These are phyloP conservation scores for Paralvinella palmiformis DNA, from an alignment of 1,140 invertebrate species.

Conservation along the genomic window DNA sequence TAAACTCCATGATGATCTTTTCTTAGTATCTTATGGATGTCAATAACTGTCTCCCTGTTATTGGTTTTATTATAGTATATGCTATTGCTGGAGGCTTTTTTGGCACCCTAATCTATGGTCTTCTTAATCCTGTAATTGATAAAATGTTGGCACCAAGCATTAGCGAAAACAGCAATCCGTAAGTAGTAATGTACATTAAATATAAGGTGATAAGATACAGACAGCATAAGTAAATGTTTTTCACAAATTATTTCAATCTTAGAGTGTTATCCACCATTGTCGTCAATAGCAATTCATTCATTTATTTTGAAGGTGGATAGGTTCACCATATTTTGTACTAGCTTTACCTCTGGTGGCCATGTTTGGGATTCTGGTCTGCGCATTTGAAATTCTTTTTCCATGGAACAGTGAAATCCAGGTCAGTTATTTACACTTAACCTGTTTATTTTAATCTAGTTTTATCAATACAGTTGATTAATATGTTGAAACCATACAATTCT, in stretches of 20 bases:
- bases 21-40: too few relatives aligned
- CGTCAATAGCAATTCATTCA: too few relatives aligned
- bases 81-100: conserved; percentile 7
- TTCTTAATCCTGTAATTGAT: conserved; percentile 17
- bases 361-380: conserved; percentile 18
- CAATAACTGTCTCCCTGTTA: not conserved
- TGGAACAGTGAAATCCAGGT: conserved; percentile 17
- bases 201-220: not conserved
- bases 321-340: conserved; percentile 17
- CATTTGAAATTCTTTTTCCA: conserved; percentile 19
- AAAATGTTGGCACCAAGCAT: conserved; percentile 3
- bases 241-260: too few relatives aligned
- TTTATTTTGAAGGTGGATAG: conserved; percentile 9
- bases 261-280: too few relatives aligned
- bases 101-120: not conserved
- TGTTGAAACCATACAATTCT: too few relatives aligned
- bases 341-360: conserved; percentile 17
- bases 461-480: too few relatives aligned
- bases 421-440: too few relatives aligned
- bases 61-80: conserved; percentile 10
- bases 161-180: conserved; percentile 15
- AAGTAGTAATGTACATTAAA: not conserved
- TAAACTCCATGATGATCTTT: too few relatives aligned
- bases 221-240: too few relatives aligned
- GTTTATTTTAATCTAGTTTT: too few relatives aligned